These are phyloP conservation scores for Sebastes iracundus DNA, from an alignment of 2,797 vertebrate species.

Conservation along the genomic window DNA sequence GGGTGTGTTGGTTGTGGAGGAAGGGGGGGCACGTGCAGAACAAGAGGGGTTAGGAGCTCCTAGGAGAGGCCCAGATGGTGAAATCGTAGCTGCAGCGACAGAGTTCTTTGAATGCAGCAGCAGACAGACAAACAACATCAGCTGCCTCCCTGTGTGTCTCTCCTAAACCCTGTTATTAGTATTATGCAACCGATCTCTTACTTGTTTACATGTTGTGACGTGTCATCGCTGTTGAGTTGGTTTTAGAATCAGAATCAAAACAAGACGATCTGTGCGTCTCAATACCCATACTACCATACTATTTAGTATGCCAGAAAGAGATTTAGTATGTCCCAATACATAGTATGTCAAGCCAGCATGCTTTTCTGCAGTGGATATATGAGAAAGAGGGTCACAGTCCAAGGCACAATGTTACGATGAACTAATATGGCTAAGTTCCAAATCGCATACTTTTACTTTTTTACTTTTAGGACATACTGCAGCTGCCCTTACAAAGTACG, in stretches of 20 bases:
- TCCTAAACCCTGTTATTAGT: background rate
- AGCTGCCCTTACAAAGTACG: no score
- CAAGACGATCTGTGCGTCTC: background rate
- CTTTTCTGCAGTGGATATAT: no score
- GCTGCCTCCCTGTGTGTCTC: conserved; percentile 25
- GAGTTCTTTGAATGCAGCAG: conserved; percentile 5
- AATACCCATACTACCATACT: background rate
- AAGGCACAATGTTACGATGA: fast-evolving
- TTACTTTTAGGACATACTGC: no score
- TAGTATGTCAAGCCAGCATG: no score
- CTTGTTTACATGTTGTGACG: conserved; percentile 2
- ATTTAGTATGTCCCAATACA: no score
- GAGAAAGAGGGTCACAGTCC: no score
- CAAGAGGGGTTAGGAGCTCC: background rate
- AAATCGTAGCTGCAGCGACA: conserved; percentile 30
- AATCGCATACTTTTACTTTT: no score
- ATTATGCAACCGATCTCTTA: conserved; percentile 4
- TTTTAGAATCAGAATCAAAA: background rate
- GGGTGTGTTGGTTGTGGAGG: background rate
- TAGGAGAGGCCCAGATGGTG: conserved; percentile 22
- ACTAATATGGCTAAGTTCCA: no score
- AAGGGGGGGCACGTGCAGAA: conserved; percentile 15
- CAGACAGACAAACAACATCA: conserved; percentile 13
- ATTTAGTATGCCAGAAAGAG: fast-evolving
- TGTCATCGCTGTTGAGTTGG: background rate